Base-by-base conservation (phyloP, 2,888 invertebrate species). In the Odontothrips loti region DNA sequence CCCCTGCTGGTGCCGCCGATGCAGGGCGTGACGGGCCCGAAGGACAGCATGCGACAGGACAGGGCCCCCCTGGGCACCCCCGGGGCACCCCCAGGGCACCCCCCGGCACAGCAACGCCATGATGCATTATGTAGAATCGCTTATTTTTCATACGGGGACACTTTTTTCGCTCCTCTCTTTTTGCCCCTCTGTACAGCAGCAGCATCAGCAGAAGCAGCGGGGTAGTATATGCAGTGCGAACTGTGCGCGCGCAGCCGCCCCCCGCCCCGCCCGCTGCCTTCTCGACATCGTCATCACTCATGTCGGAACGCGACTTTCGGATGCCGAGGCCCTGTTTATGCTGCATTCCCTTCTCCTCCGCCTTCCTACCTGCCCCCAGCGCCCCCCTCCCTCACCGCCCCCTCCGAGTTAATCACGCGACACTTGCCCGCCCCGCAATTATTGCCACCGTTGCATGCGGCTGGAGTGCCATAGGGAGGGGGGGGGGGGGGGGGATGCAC, bases 121-220 rank as follows among this genome's bases (percentile, higher is more conserved):
- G 68, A 75, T 75, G 68, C 68, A 75, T 75, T 75, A 75, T 75
- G 68, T 27, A 75, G 68, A 75, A 75, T 75, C 68, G 68, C 68
- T 75, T 75, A 75, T 75, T 75, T 75, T 75, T 75, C 68, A 75
- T 75, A 75, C 68, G 68, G 27, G 68, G 68, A 75, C 68, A 27
- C 68, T 75, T 23, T 23, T 75, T 27, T 75, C 27, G 68, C 68
- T 75, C 34, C 34, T 43, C 34, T 43, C 34, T 43, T 43, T 43
- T 43, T 43, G 34, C 34, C 34, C 6, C 34, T 43, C 34, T 43
- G 34, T 43, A 43, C 34, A 43, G 34, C 2, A 43, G 34, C 2
- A 43, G 34, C 34, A 43, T 2, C 34, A n/a, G n/a, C n/a, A n/a
- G n/a, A n/a, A n/a, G n/a, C n/a, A n/a, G 58, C 58, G 34, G 34